Conservation (phyloP, 2,797 vertebrate species). For the Babyrousa celebensis region DNA sequence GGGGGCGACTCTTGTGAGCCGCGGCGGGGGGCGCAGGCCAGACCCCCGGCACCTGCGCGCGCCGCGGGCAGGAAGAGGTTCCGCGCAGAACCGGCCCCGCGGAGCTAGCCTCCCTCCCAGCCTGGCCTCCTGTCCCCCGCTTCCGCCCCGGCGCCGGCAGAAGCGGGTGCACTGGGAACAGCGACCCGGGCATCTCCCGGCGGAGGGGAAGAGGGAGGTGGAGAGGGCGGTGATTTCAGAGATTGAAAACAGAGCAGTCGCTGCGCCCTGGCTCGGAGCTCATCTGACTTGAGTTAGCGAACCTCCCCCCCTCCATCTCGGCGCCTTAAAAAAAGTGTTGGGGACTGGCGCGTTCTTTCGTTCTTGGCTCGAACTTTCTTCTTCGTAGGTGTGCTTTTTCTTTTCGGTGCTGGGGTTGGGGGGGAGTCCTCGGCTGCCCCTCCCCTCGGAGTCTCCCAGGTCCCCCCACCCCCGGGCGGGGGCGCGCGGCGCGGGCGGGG, state of each 20-base stretch:
- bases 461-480: not conserved
- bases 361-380: conserved; percentile 47
- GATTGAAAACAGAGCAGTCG: conserved; percentile 94
- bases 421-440: not conserved
- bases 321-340: conserved; percentile 82
- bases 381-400: not conserved
- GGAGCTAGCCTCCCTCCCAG: not conserved
- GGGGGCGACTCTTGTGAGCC: not conserved
- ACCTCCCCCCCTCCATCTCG: conserved; percentile 57
- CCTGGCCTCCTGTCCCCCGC: not conserved
- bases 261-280: conserved; percentile 88
- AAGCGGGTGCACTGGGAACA: conserved; percentile 92
- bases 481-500: conserved; percentile 27
- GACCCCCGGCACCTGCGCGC: conserved; percentile 77
- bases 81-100: not conserved
- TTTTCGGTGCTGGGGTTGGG: not conserved
- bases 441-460: not conserved
- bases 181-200: conserved; percentile 92
- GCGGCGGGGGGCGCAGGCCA: not conserved
- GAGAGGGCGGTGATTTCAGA: conserved; percentile 84
- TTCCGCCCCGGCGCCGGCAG: conserved; percentile 84
- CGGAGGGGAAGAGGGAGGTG: conserved; percentile 87
- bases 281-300: conserved; percentile 89
- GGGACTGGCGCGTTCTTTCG: conserved; percentile 20
- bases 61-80: not conserved